Evolutionary conservation across 2,888 invertebrate genomes (phyloP).

Genomic region (Oscheius myriophilus): DNA sequence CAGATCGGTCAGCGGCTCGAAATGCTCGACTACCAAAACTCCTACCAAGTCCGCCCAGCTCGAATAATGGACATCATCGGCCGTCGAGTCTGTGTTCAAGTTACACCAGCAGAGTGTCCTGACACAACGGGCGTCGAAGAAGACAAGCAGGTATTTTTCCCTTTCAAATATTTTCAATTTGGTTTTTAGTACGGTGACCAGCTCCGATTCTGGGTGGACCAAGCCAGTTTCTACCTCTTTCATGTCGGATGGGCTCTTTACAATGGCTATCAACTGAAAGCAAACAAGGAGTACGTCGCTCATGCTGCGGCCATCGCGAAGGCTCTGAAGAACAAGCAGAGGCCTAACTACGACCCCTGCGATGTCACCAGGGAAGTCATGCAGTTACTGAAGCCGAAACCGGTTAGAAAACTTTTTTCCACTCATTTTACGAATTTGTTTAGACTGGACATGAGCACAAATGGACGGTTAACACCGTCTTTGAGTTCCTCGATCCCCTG

Average conservation of each 20-base stretch:
- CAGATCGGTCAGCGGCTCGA: background rate
- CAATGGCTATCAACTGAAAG: conserved; percentile 87
- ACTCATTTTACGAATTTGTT: background rate
- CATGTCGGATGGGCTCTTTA: conserved; percentile 93
- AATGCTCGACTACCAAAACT: background rate
- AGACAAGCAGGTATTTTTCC: background rate
- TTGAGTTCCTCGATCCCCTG: conserved; percentile 1
- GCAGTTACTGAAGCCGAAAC: too few species aligned
- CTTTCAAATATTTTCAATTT: background rate
- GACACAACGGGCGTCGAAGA: background rate
- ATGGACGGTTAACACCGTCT: background rate
- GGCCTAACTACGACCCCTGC: background rate
- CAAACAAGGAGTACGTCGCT: conserved; percentile 73
- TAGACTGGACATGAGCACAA: background rate
- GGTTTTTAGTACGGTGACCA: background rate
- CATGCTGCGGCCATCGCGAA: conserved; percentile 44
- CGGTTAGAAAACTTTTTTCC: background rate
- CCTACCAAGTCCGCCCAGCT: background rate
- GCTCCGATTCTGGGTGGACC: conserved; percentile 45
- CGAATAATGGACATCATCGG: background rate
- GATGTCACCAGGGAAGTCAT: too few species aligned
- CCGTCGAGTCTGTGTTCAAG: conserved; percentile 1
- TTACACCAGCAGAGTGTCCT: background rate
- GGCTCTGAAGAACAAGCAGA: too few species aligned
- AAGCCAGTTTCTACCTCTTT: conserved; percentile 94